Percentiles rank a stretch among this genome's conserved stretches.
These are phyloP conservation scores for Eilema griseolum DNA, from an alignment of 2,888 invertebrate genomes.

Conservation along the genomic window DNA sequence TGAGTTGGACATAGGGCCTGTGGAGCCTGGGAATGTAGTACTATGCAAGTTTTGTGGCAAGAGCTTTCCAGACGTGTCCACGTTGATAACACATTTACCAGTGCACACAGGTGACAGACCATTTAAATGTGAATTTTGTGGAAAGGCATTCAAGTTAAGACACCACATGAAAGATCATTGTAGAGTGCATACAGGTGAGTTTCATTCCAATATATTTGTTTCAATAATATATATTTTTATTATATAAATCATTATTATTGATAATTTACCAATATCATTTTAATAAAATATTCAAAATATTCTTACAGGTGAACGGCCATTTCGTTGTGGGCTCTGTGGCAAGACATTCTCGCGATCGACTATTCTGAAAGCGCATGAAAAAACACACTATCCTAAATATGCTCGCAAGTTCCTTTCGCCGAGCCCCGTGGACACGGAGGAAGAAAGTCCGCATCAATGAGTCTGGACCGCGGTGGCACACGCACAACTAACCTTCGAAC, in stretches of 20 bases:
- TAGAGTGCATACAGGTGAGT: conserved; percentile 94
- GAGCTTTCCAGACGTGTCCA: conserved; percentile 96
- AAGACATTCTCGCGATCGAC: conserved; percentile 97
- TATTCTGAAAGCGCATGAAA: conserved; percentile 96
- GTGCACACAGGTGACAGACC: conserved; percentile 96
- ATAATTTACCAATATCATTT: neutral
- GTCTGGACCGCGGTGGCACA: conserved; percentile 59
- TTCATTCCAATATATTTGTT: neutral
- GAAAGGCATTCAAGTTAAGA: conserved; percentile 96
- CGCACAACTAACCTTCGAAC: conserved; percentile 65
- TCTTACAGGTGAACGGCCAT: conserved; percentile 92
- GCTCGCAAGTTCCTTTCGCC: conserved; percentile 96
- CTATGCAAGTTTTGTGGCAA: conserved; percentile 97
- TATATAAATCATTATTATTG: neutral
- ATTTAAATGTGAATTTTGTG: conserved; percentile 97
- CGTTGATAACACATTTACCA: conserved; percentile 94
- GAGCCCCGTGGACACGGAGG: conserved; percentile 94
- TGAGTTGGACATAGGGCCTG: conserved; percentile 85
- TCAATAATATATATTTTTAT: neutral
- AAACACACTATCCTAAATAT: conserved; percentile 97
- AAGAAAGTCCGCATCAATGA: conserved; percentile 92
- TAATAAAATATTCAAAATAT: neutral
- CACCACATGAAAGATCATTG: conserved; percentile 98
- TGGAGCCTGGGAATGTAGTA: conserved; percentile 92
- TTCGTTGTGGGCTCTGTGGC: conserved; percentile 95